Conservation (phyloP, 2,113 vertebrate genomes). For the Rhinoderma darwinii region DNA sequence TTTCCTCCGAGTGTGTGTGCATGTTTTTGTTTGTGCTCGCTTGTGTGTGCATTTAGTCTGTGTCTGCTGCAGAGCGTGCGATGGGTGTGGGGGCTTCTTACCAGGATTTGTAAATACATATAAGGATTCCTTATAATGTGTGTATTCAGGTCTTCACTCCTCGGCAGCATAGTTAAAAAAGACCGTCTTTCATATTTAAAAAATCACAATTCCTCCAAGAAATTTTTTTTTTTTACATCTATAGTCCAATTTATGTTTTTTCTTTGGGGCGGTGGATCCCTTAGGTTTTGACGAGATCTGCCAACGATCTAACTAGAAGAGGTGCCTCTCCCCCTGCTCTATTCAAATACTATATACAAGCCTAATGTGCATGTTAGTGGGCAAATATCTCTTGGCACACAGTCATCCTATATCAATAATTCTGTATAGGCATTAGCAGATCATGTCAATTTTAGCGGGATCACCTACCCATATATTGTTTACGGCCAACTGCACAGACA, state of each 20-base stretch:
- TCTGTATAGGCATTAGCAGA: background rate
- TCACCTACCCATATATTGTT: background rate
- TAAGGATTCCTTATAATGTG: background rate
- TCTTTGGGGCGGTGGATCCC: no score
- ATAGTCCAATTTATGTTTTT: background rate
- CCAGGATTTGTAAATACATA: background rate
- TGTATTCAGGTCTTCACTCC: background rate
- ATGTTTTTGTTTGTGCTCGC: constrained; percentile 15
- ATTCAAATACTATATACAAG: background rate
- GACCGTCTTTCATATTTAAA: no score
- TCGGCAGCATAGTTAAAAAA: background rate
- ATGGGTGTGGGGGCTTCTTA: background rate
- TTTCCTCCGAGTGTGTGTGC: background rate
- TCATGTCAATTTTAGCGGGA: background rate
- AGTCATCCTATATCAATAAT: background rate
- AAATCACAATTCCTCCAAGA: no score
- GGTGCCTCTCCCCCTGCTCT: background rate
- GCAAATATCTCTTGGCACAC: background rate
- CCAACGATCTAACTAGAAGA: background rate
- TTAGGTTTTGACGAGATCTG: background rate
- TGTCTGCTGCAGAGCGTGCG: background rate
- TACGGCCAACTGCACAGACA: background rate
- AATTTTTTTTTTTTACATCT: no score
- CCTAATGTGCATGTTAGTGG: background rate
- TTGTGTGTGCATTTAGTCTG: background rate